phyloP scores from a whole-genome alignment of 1,140 invertebrate genomes.

The Pseudomyrmex flavicornis region DNA sequence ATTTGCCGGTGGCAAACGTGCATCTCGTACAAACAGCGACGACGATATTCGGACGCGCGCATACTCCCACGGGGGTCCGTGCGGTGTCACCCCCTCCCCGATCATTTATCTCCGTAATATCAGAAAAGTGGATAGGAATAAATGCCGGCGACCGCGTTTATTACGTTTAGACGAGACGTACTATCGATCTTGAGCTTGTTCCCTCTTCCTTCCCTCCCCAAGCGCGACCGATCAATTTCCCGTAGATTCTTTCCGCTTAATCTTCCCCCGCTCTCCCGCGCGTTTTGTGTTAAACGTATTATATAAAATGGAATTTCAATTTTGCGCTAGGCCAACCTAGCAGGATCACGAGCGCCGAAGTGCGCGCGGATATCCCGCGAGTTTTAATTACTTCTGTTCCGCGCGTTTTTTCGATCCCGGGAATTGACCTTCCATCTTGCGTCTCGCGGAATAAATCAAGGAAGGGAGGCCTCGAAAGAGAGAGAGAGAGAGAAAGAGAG shows the following conservation, averaged over 20 bases:
- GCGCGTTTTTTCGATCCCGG: not conserved
- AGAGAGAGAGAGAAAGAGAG: not conserved
- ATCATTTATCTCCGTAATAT: constrained; percentile 61
- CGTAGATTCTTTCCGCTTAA: constrained; percentile 53
- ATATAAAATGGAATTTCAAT: constrained; percentile 63
- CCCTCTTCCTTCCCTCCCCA: not conserved
- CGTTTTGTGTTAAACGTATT: constrained; percentile 66
- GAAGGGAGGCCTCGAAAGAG: not conserved
- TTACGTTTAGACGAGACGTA: constrained; percentile 33
- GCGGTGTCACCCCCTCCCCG: not conserved
- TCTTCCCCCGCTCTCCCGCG: not conserved
- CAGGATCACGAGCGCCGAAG: not conserved
- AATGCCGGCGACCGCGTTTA: constrained; percentile 57
- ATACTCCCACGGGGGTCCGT: no score
- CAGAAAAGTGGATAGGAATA: constrained; percentile 56
- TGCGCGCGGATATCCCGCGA: constrained; percentile 4
- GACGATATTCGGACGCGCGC: constrained; percentile 7
- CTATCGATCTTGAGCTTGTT: constrained; percentile 66
- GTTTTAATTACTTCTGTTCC: constrained; percentile 63
- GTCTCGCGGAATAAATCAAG: not conserved
- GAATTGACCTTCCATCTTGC: constrained; percentile 10
- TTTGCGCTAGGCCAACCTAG: constrained; percentile 45
- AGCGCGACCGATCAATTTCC: constrained; percentile 67
- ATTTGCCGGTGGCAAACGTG: constrained; percentile 42
- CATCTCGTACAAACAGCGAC: constrained; percentile 27